phyloP scores from a whole-genome alignment of 2,888 invertebrate species.

The Agrotis clavis region DNA sequence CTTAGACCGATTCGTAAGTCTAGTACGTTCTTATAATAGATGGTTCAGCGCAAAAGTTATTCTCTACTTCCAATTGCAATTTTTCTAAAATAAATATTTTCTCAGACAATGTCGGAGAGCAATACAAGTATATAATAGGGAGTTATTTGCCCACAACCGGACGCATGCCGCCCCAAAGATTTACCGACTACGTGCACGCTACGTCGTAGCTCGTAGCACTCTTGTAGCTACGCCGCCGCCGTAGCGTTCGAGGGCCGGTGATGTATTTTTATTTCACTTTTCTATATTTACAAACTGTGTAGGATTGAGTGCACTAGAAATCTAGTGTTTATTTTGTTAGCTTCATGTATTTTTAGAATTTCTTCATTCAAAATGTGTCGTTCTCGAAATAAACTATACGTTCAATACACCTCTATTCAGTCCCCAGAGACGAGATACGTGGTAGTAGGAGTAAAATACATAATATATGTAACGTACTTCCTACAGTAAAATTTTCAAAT shows the following conservation, averaged over 20 bases:
- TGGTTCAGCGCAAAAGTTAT: neutral
- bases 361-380: slow-evolving; percentile 20
- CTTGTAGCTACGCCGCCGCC: slow-evolving; percentile 51
- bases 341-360: slow-evolving; percentile 30
- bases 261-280: slow-evolving; percentile 56
- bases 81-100: slow-evolving; percentile 40
- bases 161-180: slow-evolving; percentile 57
- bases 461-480: slow-evolving; percentile 40
- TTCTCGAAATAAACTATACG: slow-evolving; percentile 34
- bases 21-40: slow-evolving; percentile 1
- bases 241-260: slow-evolving; percentile 51
- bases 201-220: slow-evolving; percentile 61
- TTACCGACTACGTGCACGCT: slow-evolving; percentile 67
- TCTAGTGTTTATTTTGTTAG: slow-evolving; percentile 40
- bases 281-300: slow-evolving; percentile 56
- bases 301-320: slow-evolving; percentile 12
- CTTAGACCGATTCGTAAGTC: neutral
- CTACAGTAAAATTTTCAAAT: slow-evolving; percentile 27
- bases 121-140: slow-evolving; percentile 53
- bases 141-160: slow-evolving; percentile 59
- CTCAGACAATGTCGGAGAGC: slow-evolving; percentile 27
- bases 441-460: slow-evolving; percentile 26
- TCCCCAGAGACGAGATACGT: slow-evolving; percentile 25
- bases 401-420: slow-evolving; percentile 15
- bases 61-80: slow-evolving; percentile 7